phyloP scores from a whole-genome alignment of 2,888 invertebrate genomes.

The Apamea epomidion region DNA sequence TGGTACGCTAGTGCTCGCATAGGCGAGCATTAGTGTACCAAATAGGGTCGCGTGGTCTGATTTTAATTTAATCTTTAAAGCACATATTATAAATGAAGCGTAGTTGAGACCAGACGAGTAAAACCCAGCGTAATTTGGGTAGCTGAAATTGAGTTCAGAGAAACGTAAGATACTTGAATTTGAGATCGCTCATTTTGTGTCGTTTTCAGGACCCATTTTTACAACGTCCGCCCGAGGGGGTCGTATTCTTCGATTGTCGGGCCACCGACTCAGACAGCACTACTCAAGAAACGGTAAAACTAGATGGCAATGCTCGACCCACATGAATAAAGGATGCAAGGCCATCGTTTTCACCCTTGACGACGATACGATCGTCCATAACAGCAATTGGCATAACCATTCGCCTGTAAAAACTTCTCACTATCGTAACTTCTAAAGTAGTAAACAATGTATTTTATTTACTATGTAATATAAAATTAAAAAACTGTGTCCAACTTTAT shows the following conservation, averaged over 20 bases:
- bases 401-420: constrained; percentile 11
- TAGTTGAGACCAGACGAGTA: not conserved
- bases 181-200: not conserved
- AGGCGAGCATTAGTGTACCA: not conserved
- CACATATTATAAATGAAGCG: not conserved
- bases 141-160: not conserved
- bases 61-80: not conserved
- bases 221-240: constrained; percentile 26
- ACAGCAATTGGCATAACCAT: constrained; percentile 68
- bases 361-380: constrained; percentile 64
- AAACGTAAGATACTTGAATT: not conserved
- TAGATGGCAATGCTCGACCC: constrained; percentile 72
- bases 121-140: not conserved
- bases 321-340: constrained; percentile 67
- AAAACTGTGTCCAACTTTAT: not conserved
- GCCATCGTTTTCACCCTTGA: constrained; percentile 70
- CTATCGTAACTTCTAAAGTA: not conserved
- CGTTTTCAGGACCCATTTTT: constrained; percentile 35
- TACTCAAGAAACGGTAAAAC: constrained; percentile 62
- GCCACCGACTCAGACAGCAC: constrained; percentile 72
- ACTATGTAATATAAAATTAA: not conserved
- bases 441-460: not conserved
- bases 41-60: not conserved
- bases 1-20: not conserved
- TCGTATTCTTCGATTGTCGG: constrained; percentile 35